Base-by-base conservation (phyloP, 2,113 vertebrate species). In the Cervus canadensis region DNA sequence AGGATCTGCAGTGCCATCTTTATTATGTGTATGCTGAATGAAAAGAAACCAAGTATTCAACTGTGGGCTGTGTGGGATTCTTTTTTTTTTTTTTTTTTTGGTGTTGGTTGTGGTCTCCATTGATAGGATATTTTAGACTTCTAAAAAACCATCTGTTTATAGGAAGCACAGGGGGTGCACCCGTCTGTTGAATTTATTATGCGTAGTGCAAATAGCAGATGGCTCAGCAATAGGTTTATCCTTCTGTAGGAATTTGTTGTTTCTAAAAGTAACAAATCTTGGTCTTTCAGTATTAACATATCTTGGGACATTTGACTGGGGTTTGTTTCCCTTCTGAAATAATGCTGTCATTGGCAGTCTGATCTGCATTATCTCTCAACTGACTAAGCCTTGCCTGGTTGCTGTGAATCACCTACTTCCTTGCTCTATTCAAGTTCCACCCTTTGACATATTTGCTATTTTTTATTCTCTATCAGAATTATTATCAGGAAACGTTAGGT, bases 81-180 rank as follows among this genome's bases (percentile, higher is more conserved):
- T 90, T 74, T 71, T 71, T 90, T 74, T 5, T 60, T 36, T 36
- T 79, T 76, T 30, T 12, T 89, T 89, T 90, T 57, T 91, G 17
- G 43, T 97, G 14, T 91, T 97, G 45, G 76, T 96, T 95, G 86
- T 87, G 62, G 60, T 94, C 40, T 97, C 92, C 91, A 95, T 81
- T 97, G 95, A 95, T 90, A 95, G n/a, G 57, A 50, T 97, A 89
- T 97, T 97, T 95, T 93, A 97, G 82, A 98, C 36, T 86, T 97
- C 48, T n/a, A 71, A 94, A 95, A 91, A 96, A n/a, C 88, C 95
- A 95, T 98, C 96, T 98, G 93, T 94, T 96, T 97, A 87, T 92
- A 76, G 87, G 91, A 97, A 95, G 71, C 97, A 93, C 82, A 87
- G 54, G 59, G 84, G 71, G 78, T 48, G 8, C 3, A 83, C 57